phyloP scores from a whole-genome alignment of 2,888 invertebrate species.

The Eremobia ochroleuca region DNA sequence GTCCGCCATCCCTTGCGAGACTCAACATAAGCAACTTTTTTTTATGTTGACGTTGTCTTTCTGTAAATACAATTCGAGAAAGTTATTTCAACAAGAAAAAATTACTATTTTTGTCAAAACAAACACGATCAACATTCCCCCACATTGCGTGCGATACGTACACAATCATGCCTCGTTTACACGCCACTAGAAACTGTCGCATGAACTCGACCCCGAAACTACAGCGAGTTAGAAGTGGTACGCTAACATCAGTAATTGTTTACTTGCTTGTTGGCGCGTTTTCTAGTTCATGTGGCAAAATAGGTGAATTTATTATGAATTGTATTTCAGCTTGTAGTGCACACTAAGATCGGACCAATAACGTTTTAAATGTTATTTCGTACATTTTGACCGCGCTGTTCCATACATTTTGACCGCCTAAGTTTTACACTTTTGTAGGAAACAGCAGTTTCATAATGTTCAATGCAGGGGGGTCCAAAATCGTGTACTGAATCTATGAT shows the following conservation, averaged over 20 bases:
- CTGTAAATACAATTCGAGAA: neutral
- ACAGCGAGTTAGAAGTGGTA: slow-evolving; percentile 28
- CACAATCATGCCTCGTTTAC: slow-evolving; percentile 37
- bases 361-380: neutral
- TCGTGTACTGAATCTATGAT: too few species aligned
- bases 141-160: neutral
- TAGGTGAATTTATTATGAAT: slow-evolving; percentile 1
- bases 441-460: neutral
- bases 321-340: neutral
- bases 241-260: slow-evolving; percentile 49
- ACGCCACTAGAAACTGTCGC: slow-evolving; percentile 38
- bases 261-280: slow-evolving; percentile 22
- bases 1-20: too few species aligned
- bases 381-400: neutral
- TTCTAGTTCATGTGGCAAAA: slow-evolving; percentile 25
- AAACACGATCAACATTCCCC: neutral
- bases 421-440: too few species aligned
- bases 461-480: too few species aligned
- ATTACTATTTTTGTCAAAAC: neutral
- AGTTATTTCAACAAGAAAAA: neutral
- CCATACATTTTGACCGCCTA: too few species aligned
- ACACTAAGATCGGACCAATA: neutral
- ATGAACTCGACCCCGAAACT: slow-evolving; percentile 58
- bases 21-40: too few species aligned
- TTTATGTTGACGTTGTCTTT: too few species aligned